Conservation (phyloP, 1,140 invertebrate species). For the Capitella teleta region DNA sequence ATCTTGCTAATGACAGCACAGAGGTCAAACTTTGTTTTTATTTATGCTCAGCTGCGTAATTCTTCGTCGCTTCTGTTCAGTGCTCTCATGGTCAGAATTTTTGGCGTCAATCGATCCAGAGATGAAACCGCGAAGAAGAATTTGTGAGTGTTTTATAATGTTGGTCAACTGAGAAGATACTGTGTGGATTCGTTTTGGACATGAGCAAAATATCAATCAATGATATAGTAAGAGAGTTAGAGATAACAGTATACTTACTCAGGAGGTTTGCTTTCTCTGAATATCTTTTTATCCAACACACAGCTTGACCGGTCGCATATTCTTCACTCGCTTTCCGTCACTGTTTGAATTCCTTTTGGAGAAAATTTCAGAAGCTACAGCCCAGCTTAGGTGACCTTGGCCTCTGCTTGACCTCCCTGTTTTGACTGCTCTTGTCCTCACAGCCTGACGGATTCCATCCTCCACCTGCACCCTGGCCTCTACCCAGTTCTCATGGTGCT, state of each 20-base stretch:
- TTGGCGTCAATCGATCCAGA: slow-evolving; percentile 71
- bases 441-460: no score
- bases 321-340: slow-evolving; percentile 71
- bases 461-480: slow-evolving; percentile 44
- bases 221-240: no score
- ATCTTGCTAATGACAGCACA: slow-evolving; percentile 1
- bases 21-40: neutral
- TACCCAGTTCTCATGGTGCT: slow-evolving; percentile 71
- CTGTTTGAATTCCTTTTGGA: slow-evolving; percentile 66
- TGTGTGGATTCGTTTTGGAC: no score
- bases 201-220: neutral
- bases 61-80: slow-evolving; percentile 73
- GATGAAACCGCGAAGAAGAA: slow-evolving; percentile 63
- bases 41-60: slow-evolving; percentile 52
- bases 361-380: slow-evolving; percentile 49
- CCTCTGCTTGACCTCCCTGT: neutral
- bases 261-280: no score
- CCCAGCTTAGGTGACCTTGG: slow-evolving; percentile 19
- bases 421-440: no score
- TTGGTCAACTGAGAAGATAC: no score
- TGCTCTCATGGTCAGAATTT: slow-evolving; percentile 72
- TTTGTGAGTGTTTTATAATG: slow-evolving; percentile 38
- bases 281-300: neutral
- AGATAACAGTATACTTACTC: no score
- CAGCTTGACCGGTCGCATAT: slow-evolving; percentile 54